Conservation (phyloP, 1,140 invertebrate species). For the Drosophila pruinosa region DNA sequence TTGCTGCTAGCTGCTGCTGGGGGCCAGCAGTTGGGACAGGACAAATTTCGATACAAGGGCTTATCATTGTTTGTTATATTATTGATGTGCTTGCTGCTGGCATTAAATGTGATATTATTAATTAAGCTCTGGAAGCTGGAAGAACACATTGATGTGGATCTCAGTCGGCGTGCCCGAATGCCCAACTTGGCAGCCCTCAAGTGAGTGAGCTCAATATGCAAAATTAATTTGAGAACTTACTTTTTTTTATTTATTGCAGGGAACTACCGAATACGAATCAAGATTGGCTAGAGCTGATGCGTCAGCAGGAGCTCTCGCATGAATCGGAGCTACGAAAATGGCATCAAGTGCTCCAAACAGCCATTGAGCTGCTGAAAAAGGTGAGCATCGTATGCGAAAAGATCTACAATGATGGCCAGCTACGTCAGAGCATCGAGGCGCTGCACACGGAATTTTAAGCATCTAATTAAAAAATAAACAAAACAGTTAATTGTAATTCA, state of each 20-base stretch:
- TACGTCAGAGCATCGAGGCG: conserved; percentile 71
- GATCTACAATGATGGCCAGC: conserved; percentile 66
- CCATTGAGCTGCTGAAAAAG: conserved; percentile 86
- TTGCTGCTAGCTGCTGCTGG: conserved; percentile 39
- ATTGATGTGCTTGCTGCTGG: conserved; percentile 86
- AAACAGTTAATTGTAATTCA: conserved; percentile 27
- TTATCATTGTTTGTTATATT: conserved; percentile 85
- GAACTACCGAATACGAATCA: conserved; percentile 87
- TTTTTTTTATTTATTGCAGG: conserved; percentile 45
- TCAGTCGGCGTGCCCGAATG: conserved; percentile 80
- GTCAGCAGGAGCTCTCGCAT: conserved; percentile 90
- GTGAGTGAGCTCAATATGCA: conserved; percentile 37
- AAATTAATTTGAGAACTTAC: background rate
- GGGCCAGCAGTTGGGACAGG: conserved; percentile 39
- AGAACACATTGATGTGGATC: conserved; percentile 82
- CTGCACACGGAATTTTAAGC: conserved; percentile 68
- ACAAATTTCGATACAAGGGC: conserved; percentile 63
- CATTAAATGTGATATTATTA: conserved; percentile 91
- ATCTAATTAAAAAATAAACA: conserved; percentile 27
- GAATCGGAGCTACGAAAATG: conserved; percentile 90
- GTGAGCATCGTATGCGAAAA: conserved; percentile 83
- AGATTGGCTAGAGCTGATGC: conserved; percentile 90
- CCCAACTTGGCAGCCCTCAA: conserved; percentile 67
- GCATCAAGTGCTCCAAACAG: conserved; percentile 88
- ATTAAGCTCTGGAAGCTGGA: conserved; percentile 91